Evolutionary conservation across 2,797 vertebrate species (phyloP).

Genomic region (Peromyscus nudipes): DNA sequence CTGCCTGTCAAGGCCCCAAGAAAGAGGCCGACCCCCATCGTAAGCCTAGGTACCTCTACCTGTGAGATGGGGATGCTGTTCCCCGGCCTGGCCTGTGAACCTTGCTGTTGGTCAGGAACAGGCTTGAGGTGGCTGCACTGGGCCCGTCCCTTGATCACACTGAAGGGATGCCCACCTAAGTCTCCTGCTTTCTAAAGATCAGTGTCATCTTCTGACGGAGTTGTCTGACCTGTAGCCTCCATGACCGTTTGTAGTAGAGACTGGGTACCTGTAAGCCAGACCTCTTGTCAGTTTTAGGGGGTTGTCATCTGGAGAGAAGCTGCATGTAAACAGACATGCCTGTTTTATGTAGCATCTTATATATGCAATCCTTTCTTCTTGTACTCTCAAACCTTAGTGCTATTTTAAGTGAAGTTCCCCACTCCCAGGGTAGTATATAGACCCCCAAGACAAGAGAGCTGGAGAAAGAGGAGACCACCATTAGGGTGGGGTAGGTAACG

Average conservation of each 20-base stretch:
- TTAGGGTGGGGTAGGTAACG: background rate
- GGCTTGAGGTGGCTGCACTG: too few relatives aligned
- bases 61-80: background rate
- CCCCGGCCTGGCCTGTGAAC: background rate
- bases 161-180: background rate
- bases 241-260: background rate
- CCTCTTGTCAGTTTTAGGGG: background rate
- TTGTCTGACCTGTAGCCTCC: background rate
- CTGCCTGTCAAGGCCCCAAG: background rate
- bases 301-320: background rate
- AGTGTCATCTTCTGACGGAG: background rate
- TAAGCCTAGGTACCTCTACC: background rate
- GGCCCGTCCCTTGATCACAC: too few relatives aligned
- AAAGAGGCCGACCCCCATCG: background rate
- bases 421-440: background rate
- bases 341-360: background rate
- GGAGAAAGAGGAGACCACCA: background rate
- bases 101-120: background rate
- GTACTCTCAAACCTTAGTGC: background rate
- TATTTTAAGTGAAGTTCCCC: background rate
- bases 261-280: background rate
- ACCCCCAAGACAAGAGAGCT: background rate
- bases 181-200: background rate
- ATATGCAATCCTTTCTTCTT: background rate
- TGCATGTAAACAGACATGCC: background rate